Evolutionary conservation across 2,888 invertebrate species (phyloP).

Genomic region (Diachrysia chrysitis): DNA sequence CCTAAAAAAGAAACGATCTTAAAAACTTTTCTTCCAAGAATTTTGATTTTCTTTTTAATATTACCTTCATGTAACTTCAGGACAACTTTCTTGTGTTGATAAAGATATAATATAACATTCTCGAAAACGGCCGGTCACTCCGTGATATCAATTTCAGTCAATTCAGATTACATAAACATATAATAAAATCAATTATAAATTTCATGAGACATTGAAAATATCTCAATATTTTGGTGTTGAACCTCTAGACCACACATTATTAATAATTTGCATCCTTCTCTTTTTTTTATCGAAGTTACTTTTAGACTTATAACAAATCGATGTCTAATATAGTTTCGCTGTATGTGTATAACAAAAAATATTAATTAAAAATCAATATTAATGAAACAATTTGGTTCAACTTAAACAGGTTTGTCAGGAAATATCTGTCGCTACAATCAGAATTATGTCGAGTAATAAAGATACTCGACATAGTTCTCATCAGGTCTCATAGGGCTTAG

Average conservation of each 20-base stretch:
- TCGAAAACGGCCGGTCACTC: too few species aligned
- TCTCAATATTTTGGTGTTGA: not conserved
- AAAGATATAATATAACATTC: not conserved
- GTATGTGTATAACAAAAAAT: slow-evolving; percentile 14
- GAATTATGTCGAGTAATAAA: slow-evolving; percentile 41
- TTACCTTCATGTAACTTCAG: too few species aligned
- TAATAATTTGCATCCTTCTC: not conserved
- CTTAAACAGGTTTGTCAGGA: slow-evolving; percentile 33
- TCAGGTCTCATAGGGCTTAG: slow-evolving; percentile 35
- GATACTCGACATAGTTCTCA: too few species aligned
- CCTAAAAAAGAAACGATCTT: too few species aligned
- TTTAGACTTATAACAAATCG: slow-evolving; percentile 2
- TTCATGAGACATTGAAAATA: not conserved
- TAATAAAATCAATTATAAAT: not conserved
- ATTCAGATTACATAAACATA: not conserved
- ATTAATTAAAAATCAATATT: slow-evolving; percentile 10
- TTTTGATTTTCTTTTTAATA: too few species aligned
- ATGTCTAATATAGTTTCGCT: slow-evolving; percentile 19
- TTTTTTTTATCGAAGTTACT: not conserved
- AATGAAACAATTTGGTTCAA: slow-evolving; percentile 11
- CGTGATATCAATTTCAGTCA: too few species aligned
- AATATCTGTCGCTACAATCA: slow-evolving; percentile 33
- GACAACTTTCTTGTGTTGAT: not conserved
- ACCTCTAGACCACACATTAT: not conserved
- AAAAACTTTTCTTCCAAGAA: too few species aligned